phyloP scores from a whole-genome alignment of 2,888 invertebrate genomes.

The Sinentomon sp. region DNA sequence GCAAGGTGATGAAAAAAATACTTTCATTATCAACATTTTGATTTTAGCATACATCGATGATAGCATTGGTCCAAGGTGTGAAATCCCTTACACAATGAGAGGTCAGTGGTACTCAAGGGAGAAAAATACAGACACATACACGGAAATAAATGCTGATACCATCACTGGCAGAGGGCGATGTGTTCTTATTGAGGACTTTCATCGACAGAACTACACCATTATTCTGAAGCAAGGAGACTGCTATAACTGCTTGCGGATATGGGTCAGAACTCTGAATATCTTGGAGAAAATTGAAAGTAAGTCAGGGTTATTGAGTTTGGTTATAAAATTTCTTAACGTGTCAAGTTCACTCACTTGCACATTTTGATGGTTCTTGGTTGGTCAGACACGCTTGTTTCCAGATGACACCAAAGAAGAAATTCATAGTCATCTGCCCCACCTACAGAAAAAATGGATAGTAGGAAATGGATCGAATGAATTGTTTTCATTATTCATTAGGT shows the following conservation, averaged over 20 bases:
- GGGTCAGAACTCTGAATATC: slow-evolving; percentile 62
- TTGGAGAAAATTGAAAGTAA: slow-evolving; percentile 63
- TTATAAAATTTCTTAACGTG: too few relatives aligned
- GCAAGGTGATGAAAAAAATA: too few relatives aligned
- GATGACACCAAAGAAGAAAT: too few relatives aligned
- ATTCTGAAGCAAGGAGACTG: slow-evolving; percentile 39
- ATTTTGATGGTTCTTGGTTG: neutral
- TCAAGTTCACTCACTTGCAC: too few relatives aligned
- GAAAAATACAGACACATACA: slow-evolving; percentile 50
- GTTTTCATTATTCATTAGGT: too few relatives aligned
- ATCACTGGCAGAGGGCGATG: slow-evolving; percentile 47
- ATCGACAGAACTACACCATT: slow-evolving; percentile 43
- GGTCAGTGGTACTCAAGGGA: slow-evolving; percentile 83
- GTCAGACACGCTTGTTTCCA: too few relatives aligned
- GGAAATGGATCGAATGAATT: too few relatives aligned
- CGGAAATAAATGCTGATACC: slow-evolving; percentile 47
- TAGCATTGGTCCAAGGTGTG: slow-evolving; percentile 23
- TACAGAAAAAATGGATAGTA: too few relatives aligned
- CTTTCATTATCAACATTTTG: too few relatives aligned
- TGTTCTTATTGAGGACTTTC: slow-evolving; percentile 39
- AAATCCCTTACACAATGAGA: slow-evolving; percentile 45
- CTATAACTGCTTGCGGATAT: slow-evolving; percentile 55
- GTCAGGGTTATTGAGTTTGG: too few relatives aligned
- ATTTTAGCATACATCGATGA: too few relatives aligned
- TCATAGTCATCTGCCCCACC: too few relatives aligned